Evolutionary conservation across 64 coral and sea anemone genomes (phyloP), one percentile per base, ranked within the genome.

Genomic region (Montipora foliosa): DNA sequence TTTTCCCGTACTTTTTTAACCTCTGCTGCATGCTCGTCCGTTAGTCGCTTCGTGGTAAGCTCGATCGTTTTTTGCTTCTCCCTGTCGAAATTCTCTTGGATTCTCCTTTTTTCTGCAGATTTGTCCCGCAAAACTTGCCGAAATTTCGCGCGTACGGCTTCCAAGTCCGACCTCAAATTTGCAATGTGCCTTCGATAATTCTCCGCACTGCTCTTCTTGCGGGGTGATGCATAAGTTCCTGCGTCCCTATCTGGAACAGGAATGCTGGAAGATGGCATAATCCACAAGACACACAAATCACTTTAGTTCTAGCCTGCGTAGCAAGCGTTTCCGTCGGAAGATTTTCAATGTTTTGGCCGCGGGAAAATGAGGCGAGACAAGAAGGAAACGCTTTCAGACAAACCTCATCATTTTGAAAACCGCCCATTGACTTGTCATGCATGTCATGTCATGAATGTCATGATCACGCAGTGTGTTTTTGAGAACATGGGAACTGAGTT

Each of bases 31-130:
- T 99, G 92, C 47, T 99, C 98, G 47, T 80, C 89, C 49, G 86
- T 79, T 67, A 99, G 66, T 80, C 95, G 92, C 74, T 92, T 99
- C 14, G 93, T 85, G 17, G 92, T 76, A 82, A 74, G 89, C 19
- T 99, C 98, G 25, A 99, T 76, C 58, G 98, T 89, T 95, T 90
- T 96, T 49, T 99, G 95, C 83, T 82, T 96, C 81, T 99, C 98
- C 71, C 90, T 94, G 47, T 99, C 95, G 60, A 88, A 83, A 77
- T 95, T 95, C 78, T 99, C 98, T 64, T 99, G 98, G 22, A 96
- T 94, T 87, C 98, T 91, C 67, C 95, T 96, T 12, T 96, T 77
- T 61, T 99, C 98, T 59, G 68, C 84, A 46, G 95, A 89, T 80
- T 95, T 99, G 87, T 99, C 98, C 61, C 98, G 98, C 76, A 96